A percentile compares a stretch with the other conserved stretches of the same genome.
Conservation (phyloP, 2,797 vertebrate genomes). For the Cossypha caffra region DNA sequence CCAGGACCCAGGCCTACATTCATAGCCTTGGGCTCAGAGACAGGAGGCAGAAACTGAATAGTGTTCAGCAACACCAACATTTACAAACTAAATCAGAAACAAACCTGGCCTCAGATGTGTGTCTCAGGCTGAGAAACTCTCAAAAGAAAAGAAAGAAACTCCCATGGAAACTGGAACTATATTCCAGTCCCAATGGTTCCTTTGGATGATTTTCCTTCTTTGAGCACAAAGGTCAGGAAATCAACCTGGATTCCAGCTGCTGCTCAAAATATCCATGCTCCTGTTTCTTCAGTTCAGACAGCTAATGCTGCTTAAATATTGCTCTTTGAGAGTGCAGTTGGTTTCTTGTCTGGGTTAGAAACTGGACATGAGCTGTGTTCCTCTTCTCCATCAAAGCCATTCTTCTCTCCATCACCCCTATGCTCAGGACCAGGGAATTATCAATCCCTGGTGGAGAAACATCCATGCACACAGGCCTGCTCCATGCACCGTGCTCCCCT, state of each 20-base stretch:
- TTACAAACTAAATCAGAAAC: neutral
- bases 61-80: neutral
- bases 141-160: neutral
- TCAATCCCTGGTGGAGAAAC: constrained; percentile 30
- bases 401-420: neutral
- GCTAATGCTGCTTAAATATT: constrained; percentile 5
- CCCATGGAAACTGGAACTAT: neutral
- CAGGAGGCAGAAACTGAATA: neutral
- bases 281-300: constrained; percentile 42
- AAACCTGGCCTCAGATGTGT: neutral
- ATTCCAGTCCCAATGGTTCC: neutral
- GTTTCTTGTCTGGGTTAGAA: constrained; percentile 60
- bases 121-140: neutral
- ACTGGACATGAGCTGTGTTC: neutral
- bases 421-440: constrained; percentile 28
- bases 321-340: neutral
- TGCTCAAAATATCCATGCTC: neutral
- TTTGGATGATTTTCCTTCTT: neutral
- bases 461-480: neutral
- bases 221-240: constrained; percentile 32
- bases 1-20: neutral
- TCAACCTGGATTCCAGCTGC: constrained; percentile 15
- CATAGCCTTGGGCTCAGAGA: neutral
- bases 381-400: constrained; percentile 10
- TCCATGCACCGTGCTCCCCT: neutral